phyloP scores from a whole-genome alignment of 64 coral and sea anemone genomes.

The Montipora capricornis region DNA sequence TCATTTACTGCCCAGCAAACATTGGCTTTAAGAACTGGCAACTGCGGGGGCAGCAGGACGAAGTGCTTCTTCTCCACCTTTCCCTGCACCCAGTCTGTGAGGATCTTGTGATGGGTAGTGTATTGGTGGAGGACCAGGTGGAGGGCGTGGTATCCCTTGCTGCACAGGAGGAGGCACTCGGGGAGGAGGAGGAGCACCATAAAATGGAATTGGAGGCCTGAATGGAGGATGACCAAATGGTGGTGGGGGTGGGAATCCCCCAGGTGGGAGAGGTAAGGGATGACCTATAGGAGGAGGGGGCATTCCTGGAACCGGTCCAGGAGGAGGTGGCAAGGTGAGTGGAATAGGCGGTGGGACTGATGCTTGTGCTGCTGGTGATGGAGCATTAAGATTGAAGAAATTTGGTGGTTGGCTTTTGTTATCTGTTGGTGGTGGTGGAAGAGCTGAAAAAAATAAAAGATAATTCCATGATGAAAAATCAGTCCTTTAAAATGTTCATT shows the following conservation, averaged over 20 bases:
- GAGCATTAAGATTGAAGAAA: slow-evolving; percentile 89
- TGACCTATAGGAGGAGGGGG: slow-evolving; percentile 80
- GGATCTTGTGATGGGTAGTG: slow-evolving; percentile 99
- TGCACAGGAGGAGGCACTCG: slow-evolving; percentile 75
- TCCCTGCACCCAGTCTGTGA: slow-evolving; percentile 90
- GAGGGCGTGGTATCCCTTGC: slow-evolving; percentile 59
- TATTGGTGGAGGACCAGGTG: slow-evolving; percentile 91
- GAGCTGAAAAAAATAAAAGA: slow-evolving; percentile 57
- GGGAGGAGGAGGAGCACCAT: slow-evolving; percentile 88
- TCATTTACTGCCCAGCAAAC: neutral
- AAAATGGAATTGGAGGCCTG: slow-evolving; percentile 83
- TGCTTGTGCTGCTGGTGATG: slow-evolving; percentile 42
- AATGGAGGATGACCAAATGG: slow-evolving; percentile 86
- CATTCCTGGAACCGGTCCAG: slow-evolving; percentile 79
- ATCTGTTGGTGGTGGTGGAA: slow-evolving; percentile 87
- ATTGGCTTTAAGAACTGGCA: neutral
- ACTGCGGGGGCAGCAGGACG: slow-evolving; percentile 55
- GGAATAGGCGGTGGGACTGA: slow-evolving; percentile 73
- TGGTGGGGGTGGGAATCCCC: slow-evolving; percentile 82
- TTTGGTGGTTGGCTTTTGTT: slow-evolving; percentile 80
- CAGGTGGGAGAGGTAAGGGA: slow-evolving; percentile 78
- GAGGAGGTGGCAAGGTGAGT: slow-evolving; percentile 82
- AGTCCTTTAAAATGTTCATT: no score
- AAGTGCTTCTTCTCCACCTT: slow-evolving; percentile 61
- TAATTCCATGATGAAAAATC: no score